Conservation (phyloP, 2,113 vertebrate species). For the Equus przewalskii region DNA sequence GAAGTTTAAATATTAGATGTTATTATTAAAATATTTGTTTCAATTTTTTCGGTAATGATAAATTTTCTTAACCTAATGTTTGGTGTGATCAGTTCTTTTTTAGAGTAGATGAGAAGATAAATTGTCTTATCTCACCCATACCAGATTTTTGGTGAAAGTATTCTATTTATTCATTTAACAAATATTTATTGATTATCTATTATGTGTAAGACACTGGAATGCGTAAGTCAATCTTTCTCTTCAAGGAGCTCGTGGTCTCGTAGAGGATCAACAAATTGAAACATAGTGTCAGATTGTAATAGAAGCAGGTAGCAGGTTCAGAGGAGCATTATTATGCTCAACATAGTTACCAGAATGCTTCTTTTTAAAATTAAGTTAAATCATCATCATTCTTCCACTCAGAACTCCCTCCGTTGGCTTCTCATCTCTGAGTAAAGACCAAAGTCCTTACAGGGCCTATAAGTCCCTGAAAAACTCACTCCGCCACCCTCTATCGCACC, state of each 20-base stretch:
- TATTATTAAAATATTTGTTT: conserved; percentile 41
- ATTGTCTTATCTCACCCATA: not conserved
- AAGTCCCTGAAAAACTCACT: not conserved
- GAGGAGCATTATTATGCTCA: not conserved
- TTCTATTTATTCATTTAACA: conserved; percentile 18
- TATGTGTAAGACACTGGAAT: not conserved
- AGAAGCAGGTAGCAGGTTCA: not conserved
- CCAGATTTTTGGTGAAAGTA: conserved; percentile 50
- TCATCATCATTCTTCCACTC: not conserved
- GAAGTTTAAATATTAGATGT: conserved; percentile 26
- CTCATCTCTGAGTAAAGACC: not conserved
- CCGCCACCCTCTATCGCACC: too few species aligned
- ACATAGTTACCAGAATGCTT: not conserved
- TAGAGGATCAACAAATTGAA: not conserved
- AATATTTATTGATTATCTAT: conserved; percentile 1
- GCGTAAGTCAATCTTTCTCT: not conserved
- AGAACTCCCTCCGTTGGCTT: not conserved
- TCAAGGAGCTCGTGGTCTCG: not conserved
- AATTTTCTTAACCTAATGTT: conserved; percentile 2
- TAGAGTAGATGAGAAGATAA: not conserved
- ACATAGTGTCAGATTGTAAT: not conserved
- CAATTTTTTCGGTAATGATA: not conserved
- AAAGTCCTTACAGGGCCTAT: not conserved
- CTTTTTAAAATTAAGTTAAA: conserved; percentile 52
- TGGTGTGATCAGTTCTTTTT: not conserved